Conservation (phyloP, 1,140 invertebrate species). For the Nasonia longicornis region DNA sequence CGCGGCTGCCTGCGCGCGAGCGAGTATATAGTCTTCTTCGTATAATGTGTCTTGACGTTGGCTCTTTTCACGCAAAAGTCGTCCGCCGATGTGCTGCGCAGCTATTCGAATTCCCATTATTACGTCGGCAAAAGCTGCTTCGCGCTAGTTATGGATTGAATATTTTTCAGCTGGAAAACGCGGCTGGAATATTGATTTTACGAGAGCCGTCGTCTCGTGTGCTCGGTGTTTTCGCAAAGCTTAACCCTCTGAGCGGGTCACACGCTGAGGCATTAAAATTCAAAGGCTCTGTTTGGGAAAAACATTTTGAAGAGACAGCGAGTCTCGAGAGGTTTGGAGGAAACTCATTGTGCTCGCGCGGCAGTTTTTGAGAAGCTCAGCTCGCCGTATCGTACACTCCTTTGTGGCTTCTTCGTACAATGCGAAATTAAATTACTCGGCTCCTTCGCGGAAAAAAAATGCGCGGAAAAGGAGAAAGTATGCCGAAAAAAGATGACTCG, state of each 20-base stretch:
- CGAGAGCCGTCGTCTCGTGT: background rate
- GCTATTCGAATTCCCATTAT: slow-evolving; percentile 21
- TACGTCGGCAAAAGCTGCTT: background rate
- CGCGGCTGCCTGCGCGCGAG: background rate
- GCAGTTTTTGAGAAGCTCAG: background rate
- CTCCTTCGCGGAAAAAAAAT: background rate
- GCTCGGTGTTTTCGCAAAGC: background rate
- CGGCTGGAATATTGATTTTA: too few species aligned
- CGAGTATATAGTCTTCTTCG: background rate
- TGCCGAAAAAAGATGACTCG: background rate
- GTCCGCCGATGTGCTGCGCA: background rate
- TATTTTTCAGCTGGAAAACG: background rate
- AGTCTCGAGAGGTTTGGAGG: background rate
- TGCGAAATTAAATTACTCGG: slow-evolving; percentile 15
- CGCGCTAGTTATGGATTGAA: background rate
- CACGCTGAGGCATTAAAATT: background rate
- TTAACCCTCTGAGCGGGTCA: background rate
- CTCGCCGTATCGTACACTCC: background rate
- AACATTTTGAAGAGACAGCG: background rate
- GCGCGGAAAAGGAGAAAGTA: background rate
- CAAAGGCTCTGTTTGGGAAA: background rate
- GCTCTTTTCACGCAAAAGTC: slow-evolving; percentile 20
- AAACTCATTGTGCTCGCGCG: background rate
- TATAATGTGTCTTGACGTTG: slow-evolving; percentile 15
- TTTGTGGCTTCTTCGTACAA: slow-evolving; percentile 12